Evolutionary conservation across 1,140 invertebrate genomes (phyloP).

Genomic region (Ceratitis capitata): DNA sequence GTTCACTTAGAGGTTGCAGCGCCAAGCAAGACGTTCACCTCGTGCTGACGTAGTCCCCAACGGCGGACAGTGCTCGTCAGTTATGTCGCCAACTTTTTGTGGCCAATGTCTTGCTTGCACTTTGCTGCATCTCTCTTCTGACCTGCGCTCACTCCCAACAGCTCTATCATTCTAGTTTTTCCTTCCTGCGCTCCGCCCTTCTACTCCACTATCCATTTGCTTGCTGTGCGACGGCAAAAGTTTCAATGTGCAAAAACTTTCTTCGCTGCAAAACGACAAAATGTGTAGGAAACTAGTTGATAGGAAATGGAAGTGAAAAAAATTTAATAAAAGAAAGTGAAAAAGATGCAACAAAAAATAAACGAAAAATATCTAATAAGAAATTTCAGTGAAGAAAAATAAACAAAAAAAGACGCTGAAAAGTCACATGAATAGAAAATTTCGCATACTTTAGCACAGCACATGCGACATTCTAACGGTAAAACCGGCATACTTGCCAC

Average conservation of each 20-base stretch:
- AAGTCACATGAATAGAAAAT: not conserved
- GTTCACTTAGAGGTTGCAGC: not conserved
- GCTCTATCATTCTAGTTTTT: too few species aligned
- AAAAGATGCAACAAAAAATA: not conserved
- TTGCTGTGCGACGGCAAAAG: not conserved
- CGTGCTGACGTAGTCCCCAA: not conserved
- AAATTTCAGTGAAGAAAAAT: not conserved
- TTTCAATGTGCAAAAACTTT: not conserved
- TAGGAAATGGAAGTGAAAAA: not conserved
- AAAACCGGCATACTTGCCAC: not conserved
- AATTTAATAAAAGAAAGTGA: not conserved
- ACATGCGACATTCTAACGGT: not conserved
- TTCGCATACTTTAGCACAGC: slow-evolving; percentile 1
- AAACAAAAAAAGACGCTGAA: not conserved
- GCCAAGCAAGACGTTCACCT: not conserved
- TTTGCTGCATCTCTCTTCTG: not conserved
- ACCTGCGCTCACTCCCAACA: not conserved
- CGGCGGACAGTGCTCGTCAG: not conserved
- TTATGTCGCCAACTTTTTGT: slow-evolving; percentile 3
- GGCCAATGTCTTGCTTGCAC: not conserved
- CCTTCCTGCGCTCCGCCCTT: not conserved
- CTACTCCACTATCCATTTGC: not conserved
- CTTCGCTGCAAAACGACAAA: not conserved
- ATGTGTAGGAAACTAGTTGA: not conserved
- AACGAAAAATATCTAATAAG: not conserved